Evolutionary conservation across 1,140 invertebrate species (phyloP).

Genomic region (Ceratosolen solmsi): DNA sequence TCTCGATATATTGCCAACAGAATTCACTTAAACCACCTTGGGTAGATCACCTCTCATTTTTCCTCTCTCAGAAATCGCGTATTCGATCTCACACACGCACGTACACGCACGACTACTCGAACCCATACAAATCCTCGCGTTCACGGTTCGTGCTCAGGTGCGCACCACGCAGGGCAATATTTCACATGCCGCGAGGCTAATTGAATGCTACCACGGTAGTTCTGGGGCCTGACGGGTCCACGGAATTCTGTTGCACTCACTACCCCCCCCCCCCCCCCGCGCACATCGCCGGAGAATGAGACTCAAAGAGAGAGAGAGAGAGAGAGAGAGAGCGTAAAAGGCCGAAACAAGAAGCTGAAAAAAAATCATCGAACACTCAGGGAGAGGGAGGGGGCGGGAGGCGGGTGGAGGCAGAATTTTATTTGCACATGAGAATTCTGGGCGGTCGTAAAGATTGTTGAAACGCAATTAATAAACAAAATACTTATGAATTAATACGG

Average conservation of each 20-base stretch:
- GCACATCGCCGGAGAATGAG: neutral
- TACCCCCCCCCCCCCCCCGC: neutral
- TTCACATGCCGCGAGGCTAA: constrained; percentile 71
- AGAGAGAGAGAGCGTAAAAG: neutral
- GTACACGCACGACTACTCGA: no score
- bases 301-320: constrained; percentile 1
- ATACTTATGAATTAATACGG: constrained; percentile 42
- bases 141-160: constrained; percentile 12
- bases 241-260: neutral
- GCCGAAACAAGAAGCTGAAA: constrained; percentile 29
- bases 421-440: constrained; percentile 27
- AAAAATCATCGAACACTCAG: constrained; percentile 10
- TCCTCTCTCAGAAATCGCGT: constrained; percentile 7
- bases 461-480: constrained; percentile 47
- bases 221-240: constrained; percentile 25
- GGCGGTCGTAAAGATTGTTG: constrained; percentile 37
- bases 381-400: neutral
- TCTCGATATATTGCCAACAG: neutral
- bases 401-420: constrained; percentile 2
- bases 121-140: neutral
- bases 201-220: constrained; percentile 70
- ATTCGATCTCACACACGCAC: neutral
- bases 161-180: constrained; percentile 66
- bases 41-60: constrained; percentile 26
- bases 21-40: constrained; percentile 16